Evolutionary conservation across 1,140 invertebrate species (phyloP).

Genomic region (Ceratina japonica): DNA sequence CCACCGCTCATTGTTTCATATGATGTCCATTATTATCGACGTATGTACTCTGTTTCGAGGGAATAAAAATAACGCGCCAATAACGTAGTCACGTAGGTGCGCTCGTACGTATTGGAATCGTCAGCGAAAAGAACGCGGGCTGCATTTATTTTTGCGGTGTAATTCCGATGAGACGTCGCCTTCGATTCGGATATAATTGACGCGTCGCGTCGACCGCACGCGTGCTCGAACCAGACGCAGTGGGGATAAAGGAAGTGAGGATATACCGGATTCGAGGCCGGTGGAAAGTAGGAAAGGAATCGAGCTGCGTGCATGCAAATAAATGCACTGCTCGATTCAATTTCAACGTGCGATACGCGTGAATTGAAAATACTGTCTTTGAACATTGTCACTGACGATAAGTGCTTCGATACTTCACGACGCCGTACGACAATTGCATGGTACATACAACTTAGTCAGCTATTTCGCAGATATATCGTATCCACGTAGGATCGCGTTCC

Average conservation of each 20-base stretch:
- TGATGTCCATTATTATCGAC: too few species aligned
- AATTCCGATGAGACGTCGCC: conserved; percentile 20
- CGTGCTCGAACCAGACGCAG: conserved; percentile 27
- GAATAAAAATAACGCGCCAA: background rate
- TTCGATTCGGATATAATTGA: conserved; percentile 56
- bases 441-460: too few species aligned
- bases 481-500: too few species aligned
- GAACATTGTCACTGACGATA: too few species aligned
- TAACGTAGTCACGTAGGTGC: background rate
- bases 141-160: background rate
- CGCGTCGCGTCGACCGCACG: conserved; percentile 48
- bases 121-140: background rate
- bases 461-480: too few species aligned
- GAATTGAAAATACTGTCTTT: too few species aligned
- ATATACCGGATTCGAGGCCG: conserved; percentile 36
- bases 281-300: conserved; percentile 32
- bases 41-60: too few species aligned
- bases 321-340: background rate
- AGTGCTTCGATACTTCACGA: too few species aligned
- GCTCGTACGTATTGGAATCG: background rate
- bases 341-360: too few species aligned
- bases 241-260: conserved; percentile 32
- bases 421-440: background rate
- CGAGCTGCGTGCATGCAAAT: background rate
- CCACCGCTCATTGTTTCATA: background rate